Evolutionary conservation across 2,888 invertebrate genomes (phyloP), one percentile per base, ranked within the genome.

Genomic region (Apamea anceps): DNA sequence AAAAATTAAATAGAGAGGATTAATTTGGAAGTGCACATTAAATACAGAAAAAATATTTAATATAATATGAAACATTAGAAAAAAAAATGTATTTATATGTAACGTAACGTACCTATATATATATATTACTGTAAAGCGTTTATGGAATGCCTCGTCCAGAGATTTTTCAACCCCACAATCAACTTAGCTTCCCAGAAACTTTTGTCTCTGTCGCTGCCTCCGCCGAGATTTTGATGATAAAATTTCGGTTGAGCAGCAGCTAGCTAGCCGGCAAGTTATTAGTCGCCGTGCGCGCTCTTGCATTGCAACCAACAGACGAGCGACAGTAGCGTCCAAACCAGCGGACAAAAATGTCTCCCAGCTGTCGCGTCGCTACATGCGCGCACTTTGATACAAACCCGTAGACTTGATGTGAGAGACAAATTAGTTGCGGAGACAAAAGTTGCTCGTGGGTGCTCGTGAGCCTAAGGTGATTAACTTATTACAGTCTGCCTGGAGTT

Each of bases 41-140:
- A 48, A n/a, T 45, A 82, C 25, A 62, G 32, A 60, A 7, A 51
- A 45, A 75, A 32, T 67, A 57, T 79, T 54, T 78, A 25, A 48
- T 77, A 51, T 28, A 77, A 63, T 37, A 63, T 48, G 10, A 37
- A 72, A 48, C 18, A 45, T 45, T n/a, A 6, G 57, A 72, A 63
- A 21, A 32, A 32, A 28, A 37, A 63, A 72, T 57, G 32, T 21
- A 28, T 42, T 32, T 45, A 74, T 54, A 57, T 21, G 32, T 37
- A 67, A 51, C 13, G 5, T n/a, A 28, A 32, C 12, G 13, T 28
- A 25, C 2, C 18, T 57, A 45, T 12, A 45, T 6, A 42, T 37
- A 57, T 70, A 70, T 25, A 28, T 28, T 32, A 67, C 15, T n/a
- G 48, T 7, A 60, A 80, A 81, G 25, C 37, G 2, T 42, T 28